Percentiles rank a stretch among this genome's conserved stretches.
Conservation (phyloP, 2,888 invertebrate species). For the Caenorhabditis imperialis region DNA sequence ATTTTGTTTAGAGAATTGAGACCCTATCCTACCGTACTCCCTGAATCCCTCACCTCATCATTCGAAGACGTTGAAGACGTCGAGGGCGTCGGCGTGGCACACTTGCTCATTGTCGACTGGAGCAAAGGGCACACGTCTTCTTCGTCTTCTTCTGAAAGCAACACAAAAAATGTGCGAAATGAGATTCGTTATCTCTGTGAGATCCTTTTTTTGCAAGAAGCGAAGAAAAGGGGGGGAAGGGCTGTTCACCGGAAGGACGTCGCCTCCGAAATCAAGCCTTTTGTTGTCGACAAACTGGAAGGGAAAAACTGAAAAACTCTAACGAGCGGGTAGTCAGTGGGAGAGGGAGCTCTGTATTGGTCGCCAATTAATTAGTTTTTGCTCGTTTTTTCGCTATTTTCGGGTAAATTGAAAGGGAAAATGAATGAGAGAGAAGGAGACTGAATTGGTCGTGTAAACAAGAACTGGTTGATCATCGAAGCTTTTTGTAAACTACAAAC, state of each 20-base stretch:
- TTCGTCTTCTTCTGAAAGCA: too few relatives aligned
- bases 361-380: conserved; percentile 18
- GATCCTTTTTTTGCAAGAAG: conserved; percentile 4
- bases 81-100: conserved; percentile 49
- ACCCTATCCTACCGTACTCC: too few relatives aligned
- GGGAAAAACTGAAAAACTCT: background rate
- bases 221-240: background rate
- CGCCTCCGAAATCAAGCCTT: conserved; percentile 8
- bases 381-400: too few relatives aligned
- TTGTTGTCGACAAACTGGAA: conserved; percentile 1
- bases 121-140: background rate
- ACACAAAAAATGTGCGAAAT: too few relatives aligned
- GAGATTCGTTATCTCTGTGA: conserved; percentile 8
- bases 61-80: conserved; percentile 41
- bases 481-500: too few relatives aligned
- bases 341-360: too few relatives aligned
- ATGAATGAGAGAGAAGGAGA: background rate
- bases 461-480: too few relatives aligned
- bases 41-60: conserved; percentile 38
- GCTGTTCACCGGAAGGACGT: background rate
- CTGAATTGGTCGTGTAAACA: too few relatives aligned
- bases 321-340: conserved; percentile 8
- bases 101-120: conserved; percentile 25
- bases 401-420: background rate
- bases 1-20: too few relatives aligned